Base-by-base conservation (phyloP, 2,888 invertebrate species). In the Onthophagus sagittarius region DNA sequence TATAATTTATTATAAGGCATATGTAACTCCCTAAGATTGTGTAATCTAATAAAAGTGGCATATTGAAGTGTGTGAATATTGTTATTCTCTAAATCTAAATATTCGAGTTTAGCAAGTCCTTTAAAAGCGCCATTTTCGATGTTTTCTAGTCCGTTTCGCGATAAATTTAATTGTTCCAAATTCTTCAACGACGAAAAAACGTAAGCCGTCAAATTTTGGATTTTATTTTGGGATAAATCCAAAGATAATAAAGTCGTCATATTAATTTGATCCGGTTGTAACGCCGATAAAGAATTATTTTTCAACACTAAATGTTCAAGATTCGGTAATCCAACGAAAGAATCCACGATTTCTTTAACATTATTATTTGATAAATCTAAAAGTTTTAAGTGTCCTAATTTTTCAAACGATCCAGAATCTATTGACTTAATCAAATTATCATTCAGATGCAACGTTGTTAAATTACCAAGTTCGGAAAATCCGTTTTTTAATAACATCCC, bases 351-450 rank as follows among this genome's bases (percentile, higher is more conserved):
- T 7, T 78, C 76, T 4, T 32, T 74, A 32, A 85, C 80, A 4
- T 74, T 72, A 75, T 85, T 85, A 62, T 79, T 76, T 69, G 79
- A 77, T n/a, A 85, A 76, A 74, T 83, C 80, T n/a, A 85, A 74
- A n/a, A 73, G 71, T 71, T 77, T 74, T n/a, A 85, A 74, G 15
- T 78, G 77, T 3, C 63, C 74, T 15, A 85, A 76, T 11, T 84
- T 84, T 11, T 78, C 77, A 70, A 85, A 84, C 0, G 84, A 80
- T 3, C 75, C 77, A 0, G 64, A 13, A 53, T 82, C 80, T 2
- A 85, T 80, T 3, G 77, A 78, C 62, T 77, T 74, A 32, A 85
- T 83, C 6, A 74, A 71, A 73, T 85, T 85, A 63, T 80, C 69
- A 4, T 77, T 78, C 69, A 85, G 75, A 69, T 80, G 78, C 13